Percentiles rank a stretch among this genome's conserved stretches.
Evolutionary conservation across 1,140 invertebrate genomes (phyloP).

Genomic region (Dreissena rostriformis): DNA sequence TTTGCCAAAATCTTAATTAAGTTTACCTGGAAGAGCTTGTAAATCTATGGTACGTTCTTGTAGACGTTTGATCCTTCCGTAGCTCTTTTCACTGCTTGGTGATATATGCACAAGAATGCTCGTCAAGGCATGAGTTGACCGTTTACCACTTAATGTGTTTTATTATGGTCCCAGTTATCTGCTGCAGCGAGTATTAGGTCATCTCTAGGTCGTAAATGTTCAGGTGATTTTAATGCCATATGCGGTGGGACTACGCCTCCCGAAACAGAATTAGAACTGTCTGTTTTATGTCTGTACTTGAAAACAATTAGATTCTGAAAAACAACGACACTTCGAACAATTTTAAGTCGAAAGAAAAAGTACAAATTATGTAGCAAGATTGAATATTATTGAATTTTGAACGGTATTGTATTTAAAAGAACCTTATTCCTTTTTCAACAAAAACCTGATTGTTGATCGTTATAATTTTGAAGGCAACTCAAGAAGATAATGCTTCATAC

Average conservation of each 20-base stretch:
- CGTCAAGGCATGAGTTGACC: conserved; percentile 21
- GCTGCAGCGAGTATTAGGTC: neutral
- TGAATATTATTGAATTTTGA: neutral
- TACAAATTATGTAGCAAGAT: neutral
- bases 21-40: neutral
- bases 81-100: neutral
- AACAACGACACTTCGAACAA: neutral
- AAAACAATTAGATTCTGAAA: neutral
- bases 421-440: neutral
- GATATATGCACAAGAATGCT: conserved; percentile 19
- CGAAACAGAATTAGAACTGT: neutral
- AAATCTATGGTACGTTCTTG: neutral
- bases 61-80: neutral
- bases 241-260: neutral
- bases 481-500: neutral
- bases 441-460: neutral
- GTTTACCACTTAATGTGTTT: conserved; percentile 18
- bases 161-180: conserved; percentile 39
- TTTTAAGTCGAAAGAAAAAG: neutral
- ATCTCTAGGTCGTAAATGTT: neutral
- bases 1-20: neutral
- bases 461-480: neutral
- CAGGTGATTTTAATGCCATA: neutral
- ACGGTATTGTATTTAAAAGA: neutral
- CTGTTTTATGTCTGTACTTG: neutral